These are phyloP conservation scores for Fopius arisanus DNA, from an alignment of 1,140 invertebrate species.

Conservation along the genomic window DNA sequence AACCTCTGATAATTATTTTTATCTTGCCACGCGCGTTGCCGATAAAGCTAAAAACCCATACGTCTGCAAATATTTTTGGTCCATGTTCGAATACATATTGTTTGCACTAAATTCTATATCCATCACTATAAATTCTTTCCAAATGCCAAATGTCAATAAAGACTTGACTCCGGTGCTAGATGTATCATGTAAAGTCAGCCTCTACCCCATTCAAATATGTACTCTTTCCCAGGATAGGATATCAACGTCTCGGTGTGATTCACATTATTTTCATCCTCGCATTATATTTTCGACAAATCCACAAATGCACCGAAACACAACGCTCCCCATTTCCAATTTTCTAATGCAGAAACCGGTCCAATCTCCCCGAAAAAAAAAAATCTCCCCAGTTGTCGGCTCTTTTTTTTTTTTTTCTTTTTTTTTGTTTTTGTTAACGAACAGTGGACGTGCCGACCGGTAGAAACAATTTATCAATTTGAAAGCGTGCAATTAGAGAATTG, in stretches of 20 bases:
- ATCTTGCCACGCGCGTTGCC: background rate
- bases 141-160: too few relatives aligned
- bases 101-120: too few relatives aligned
- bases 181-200: background rate
- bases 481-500: slow-evolving; percentile 55
- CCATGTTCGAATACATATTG: too few relatives aligned
- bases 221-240: background rate
- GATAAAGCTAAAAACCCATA: background rate
- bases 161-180: background rate
- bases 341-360: too few relatives aligned
- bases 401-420: too few relatives aligned
- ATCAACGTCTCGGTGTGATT: background rate
- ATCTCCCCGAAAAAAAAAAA: background rate
- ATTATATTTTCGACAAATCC: too few relatives aligned
- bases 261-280: background rate
- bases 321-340: too few relatives aligned
- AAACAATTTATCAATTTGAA: slow-evolving; percentile 60
- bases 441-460: slow-evolving; percentile 50
- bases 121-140: too few relatives aligned
- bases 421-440: slow-evolving; percentile 52
- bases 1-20: background rate
- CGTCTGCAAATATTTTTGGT: too few relatives aligned
- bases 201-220: background rate
- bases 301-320: too few relatives aligned
- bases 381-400: background rate